Evolutionary conservation across 1,140 invertebrate species (phyloP).

Genomic region (Steinernema khuongi): DNA sequence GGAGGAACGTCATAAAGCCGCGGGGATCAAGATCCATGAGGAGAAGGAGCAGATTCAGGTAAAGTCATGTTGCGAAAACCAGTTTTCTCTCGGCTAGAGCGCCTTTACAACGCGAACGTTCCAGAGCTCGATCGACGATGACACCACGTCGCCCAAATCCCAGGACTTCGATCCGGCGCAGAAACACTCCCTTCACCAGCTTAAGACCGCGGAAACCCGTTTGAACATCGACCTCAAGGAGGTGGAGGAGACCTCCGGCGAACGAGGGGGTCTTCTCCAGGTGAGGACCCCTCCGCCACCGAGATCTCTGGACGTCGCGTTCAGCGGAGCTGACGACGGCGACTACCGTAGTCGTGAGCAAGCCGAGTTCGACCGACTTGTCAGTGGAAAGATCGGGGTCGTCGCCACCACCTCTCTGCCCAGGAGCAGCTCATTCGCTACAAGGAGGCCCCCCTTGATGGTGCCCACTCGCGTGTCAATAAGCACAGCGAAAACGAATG

Average conservation of each 20-base stretch:
- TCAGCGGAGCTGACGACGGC: constrained; percentile 56
- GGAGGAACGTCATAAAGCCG: neutral
- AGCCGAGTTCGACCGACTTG: constrained; percentile 32
- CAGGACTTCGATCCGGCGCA: neutral
- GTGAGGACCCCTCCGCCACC: neutral
- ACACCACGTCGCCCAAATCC: neutral
- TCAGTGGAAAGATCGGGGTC: constrained; percentile 16
- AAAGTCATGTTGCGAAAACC: neutral
- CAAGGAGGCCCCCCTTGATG: constrained; percentile 36
- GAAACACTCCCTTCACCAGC: neutral
- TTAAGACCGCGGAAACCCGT: neutral
- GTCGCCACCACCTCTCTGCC: constrained; percentile 21
- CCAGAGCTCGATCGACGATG: neutral
- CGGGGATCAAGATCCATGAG: constrained; percentile 7
- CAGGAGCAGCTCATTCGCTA: constrained; percentile 31
- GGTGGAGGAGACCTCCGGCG: neutral
- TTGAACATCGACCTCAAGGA: neutral
- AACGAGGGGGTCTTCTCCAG: neutral
- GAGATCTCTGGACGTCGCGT: neutral
- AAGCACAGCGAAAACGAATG: constrained; percentile 12
- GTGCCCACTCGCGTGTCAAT: no score
- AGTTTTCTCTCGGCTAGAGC: neutral
- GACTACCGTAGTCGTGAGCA: constrained; percentile 35
- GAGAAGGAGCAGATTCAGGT: neutral
- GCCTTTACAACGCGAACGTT: neutral